Percentiles rank a stretch among this genome's conserved stretches.
phyloP scores from a whole-genome alignment of 2,797 vertebrate genomes.

The Rhabdophis nuchalis region DNA sequence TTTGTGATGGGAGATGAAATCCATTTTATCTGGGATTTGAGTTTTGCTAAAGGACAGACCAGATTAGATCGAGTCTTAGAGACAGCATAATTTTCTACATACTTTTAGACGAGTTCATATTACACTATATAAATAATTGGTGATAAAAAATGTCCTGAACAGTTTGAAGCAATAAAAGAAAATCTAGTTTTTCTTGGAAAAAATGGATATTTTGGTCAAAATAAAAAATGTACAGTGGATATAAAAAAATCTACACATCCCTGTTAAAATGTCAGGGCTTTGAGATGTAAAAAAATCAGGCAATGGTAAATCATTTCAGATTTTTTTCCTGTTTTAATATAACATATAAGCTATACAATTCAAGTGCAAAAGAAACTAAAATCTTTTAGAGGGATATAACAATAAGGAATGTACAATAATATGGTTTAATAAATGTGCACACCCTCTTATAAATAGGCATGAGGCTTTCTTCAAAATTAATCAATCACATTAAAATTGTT shows the following conservation, averaged over 20 bases:
- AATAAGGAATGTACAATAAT: not conserved
- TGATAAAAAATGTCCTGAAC: not conserved
- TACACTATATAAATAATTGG: not conserved
- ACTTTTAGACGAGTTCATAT: not conserved
- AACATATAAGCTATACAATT: not conserved
- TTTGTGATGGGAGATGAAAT: not conserved
- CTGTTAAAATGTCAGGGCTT: not conserved
- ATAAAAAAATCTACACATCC: not conserved
- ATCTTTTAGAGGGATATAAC: not conserved
- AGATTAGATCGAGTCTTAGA: not conserved
- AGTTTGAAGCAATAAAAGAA: not conserved
- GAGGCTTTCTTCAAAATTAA: not conserved
- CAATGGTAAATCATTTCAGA: not conserved
- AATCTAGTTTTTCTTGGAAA: not conserved
- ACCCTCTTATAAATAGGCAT: not conserved
- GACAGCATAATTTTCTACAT: not conserved
- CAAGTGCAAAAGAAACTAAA: not conserved
- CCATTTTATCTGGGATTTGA: not conserved
- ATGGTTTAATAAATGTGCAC: not conserved
- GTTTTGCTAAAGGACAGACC: not conserved
- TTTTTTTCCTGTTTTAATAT: not conserved
- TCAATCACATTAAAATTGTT: not conserved
- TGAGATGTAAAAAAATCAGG: not conserved
- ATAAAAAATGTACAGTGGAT: not conserved
- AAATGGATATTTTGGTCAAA: not conserved